Evolutionary conservation across 2,888 invertebrate species (phyloP).

Genomic region (Drosophila colorata): DNA sequence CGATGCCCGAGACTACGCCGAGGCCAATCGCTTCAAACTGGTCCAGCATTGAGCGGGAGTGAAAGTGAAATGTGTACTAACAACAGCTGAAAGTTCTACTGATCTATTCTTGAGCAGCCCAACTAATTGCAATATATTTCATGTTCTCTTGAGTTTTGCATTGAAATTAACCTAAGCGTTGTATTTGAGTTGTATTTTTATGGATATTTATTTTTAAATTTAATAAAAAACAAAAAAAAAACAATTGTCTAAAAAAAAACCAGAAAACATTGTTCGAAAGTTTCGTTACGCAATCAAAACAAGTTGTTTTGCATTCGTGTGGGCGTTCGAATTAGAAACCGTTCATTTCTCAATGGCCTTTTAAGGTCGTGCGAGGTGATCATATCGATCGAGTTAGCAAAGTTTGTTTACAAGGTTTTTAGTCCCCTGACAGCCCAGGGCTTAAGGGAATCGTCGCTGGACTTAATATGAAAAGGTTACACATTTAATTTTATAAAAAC

Average conservation of each 20-base stretch:
- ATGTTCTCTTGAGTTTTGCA: conserved; percentile 57
- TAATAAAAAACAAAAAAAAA: conserved; percentile 69
- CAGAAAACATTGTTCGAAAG: conserved; percentile 6
- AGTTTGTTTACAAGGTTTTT: conserved; percentile 9
- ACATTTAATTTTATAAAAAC: no score
- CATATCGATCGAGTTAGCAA: conserved; percentile 38
- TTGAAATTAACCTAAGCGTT: conserved; percentile 66
- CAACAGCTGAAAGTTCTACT: conserved; percentile 36
- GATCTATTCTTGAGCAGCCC: conserved; percentile 23
- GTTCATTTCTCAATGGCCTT: conserved; percentile 37
- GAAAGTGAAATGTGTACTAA: conserved; percentile 22
- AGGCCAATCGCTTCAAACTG: conserved; percentile 79
- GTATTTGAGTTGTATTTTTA: conserved; percentile 51
- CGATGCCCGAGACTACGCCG: conserved; percentile 84
- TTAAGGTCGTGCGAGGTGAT: conserved; percentile 23
- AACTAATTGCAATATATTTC: conserved; percentile 49
- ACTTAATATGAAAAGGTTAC: no score
- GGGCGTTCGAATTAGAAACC: conserved; percentile 35
- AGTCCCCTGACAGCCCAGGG: not conserved
- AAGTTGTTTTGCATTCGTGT: conserved; percentile 25
- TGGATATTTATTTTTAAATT: conserved; percentile 65
- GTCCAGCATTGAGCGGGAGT: conserved; percentile 58
- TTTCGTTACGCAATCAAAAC: not conserved
- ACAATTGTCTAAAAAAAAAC: conserved; percentile 26
- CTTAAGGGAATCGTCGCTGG: not conserved